Evolutionary conservation across 2,888 invertebrate genomes (phyloP), one percentile per base, ranked within the genome.

Genomic region (Gymnosoma rotundatum): DNA sequence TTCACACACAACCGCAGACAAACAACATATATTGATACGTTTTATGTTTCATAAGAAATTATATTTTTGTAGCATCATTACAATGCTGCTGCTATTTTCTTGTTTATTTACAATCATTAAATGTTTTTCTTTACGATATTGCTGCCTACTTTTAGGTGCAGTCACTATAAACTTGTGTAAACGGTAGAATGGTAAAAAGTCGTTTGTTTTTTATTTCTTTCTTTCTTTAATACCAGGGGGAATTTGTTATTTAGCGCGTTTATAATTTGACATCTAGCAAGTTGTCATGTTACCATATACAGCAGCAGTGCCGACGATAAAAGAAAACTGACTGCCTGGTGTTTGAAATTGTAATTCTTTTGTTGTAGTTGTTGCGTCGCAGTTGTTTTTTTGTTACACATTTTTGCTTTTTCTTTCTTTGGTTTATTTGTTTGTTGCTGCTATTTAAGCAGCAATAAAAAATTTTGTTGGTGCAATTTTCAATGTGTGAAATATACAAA

Each of bases 211-310:
- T 42, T 12, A 1, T 48, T 20, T 48, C 12, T 61, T 54, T 60
- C 73, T 79, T 73, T 25, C 75, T 66, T 63, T 56, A 76, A 64
- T 70, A 84, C 84, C 84, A 42, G 78, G 70, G 84, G 84, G 84
- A 84, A 81, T 84, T 84, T 74, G 78, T 84, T 84, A 84, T 84
- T 84, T 84, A 84, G 84, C 84, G 84, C 86, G 85, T 80, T 83
- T 86, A 85, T 87, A 84, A 87, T 86, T 80, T 87, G 87, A 86
- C 87, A 86, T 87, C 86, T 86, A 83, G 85, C 81, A 86, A 87
- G 86, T 85, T 87, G 84, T 86, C 87, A 86, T 80, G 54, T 67
- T 52, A 56, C 66, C 63, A 81, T 61, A 73, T 52, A 60, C 45
- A 70, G 48, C 36, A 72, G 12, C 54, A 20, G 21, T 54, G 48